Conservation (phyloP, 2,113 vertebrate genomes). For the Morone saxatilis region DNA sequence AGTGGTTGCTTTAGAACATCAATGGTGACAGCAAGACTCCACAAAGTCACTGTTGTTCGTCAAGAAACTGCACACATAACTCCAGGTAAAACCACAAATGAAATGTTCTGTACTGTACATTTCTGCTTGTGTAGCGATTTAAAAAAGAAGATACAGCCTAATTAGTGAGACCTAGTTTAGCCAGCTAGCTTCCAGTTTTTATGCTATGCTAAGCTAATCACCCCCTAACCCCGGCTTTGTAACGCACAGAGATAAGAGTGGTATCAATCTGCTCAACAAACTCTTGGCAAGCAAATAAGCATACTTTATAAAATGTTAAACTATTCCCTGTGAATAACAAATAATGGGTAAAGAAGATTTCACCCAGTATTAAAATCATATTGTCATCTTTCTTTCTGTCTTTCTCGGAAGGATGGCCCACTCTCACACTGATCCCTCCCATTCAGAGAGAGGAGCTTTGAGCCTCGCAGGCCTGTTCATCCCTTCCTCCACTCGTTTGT, state of each 20-base stretch:
- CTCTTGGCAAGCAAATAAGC: background rate
- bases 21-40: background rate
- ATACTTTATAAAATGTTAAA: background rate
- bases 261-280: background rate
- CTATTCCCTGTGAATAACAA: background rate
- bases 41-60: no score
- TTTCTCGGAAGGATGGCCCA: constrained; percentile 15
- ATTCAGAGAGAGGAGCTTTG: constrained; percentile 55
- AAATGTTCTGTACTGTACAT: no score
- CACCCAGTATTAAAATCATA: background rate
- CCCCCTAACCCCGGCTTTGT: background rate
- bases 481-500: constrained; percentile 69
- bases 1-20: background rate
- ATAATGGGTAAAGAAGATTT: constrained; percentile 5
- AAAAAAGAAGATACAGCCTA: background rate
- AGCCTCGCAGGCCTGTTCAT: constrained; percentile 59
- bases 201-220: background rate
- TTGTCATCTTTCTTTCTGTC: constrained; percentile 7
- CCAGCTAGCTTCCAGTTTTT: background rate
- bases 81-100: background rate
- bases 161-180: background rate
- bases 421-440: constrained; percentile 39
- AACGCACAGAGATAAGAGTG: background rate
- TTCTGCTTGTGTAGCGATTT: background rate
- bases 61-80: background rate